Percentiles rank a stretch among this genome's conserved stretches.
phyloP scores from a whole-genome alignment of 2,797 vertebrate species.

The Microctenopoma steveboyesi region DNA sequence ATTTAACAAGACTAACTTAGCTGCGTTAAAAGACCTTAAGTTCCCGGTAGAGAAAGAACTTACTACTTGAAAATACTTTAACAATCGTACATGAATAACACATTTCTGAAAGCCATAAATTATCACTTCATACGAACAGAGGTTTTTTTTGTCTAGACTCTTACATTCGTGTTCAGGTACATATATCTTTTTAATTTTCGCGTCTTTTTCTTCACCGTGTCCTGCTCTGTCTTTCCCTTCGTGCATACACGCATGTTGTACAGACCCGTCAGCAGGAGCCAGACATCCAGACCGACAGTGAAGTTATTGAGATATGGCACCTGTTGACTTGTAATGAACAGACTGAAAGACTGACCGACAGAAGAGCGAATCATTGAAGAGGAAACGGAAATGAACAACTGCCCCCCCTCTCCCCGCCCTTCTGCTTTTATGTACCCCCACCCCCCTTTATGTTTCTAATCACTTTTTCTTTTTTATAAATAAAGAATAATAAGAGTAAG shows the following conservation, averaged over 20 bases:
- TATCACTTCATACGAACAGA: neutral
- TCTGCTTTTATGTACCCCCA: neutral
- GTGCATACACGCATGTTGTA: neutral
- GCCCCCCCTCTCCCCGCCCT: neutral
- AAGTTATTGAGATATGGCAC: conserved; percentile 46
- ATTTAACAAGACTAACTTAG: conserved; percentile 48
- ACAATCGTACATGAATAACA: neutral
- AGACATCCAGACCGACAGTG: conserved; percentile 14
- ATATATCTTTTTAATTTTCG: neutral
- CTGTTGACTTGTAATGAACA: conserved; percentile 40
- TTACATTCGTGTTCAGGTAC: neutral
- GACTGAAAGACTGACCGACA: conserved; percentile 21
- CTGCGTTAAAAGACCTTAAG: conserved; percentile 31
- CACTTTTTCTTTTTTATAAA: neutral
- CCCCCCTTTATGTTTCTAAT: neutral
- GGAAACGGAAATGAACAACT: conserved; percentile 16
- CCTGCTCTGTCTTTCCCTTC: neutral
- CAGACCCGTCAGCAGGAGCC: neutral
- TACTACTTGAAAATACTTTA: no score
- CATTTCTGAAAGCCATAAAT: neutral
- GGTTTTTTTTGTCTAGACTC: neutral
- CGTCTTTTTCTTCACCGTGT: neutral
- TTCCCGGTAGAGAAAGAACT: conserved; percentile 1
- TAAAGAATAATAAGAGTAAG: no score
- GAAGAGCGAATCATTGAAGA: conserved; percentile 4